Evolutionary conservation across 2,888 invertebrate genomes (phyloP).

Genomic region (Globia sparganii): DNA sequence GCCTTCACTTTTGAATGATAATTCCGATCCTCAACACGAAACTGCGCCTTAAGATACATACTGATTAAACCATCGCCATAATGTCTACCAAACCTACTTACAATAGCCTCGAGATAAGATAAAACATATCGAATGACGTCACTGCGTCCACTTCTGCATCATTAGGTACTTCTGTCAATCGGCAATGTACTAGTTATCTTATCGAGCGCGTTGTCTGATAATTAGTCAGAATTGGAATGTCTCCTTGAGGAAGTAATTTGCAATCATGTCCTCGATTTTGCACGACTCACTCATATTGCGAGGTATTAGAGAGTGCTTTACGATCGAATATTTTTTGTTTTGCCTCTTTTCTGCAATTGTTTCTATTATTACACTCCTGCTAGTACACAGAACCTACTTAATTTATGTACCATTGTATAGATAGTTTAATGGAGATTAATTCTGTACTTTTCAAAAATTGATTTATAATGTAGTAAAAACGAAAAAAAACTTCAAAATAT

Average conservation of each 20-base stretch:
- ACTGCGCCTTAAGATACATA: slow-evolving; percentile 34
- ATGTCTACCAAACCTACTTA: slow-evolving; percentile 55
- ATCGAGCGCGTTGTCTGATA: slow-evolving; percentile 66
- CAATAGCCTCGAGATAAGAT: slow-evolving; percentile 53
- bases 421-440: no score
- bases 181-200: slow-evolving; percentile 48
- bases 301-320: no score
- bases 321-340: no score
- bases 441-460: no score
- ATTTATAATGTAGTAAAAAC: no score
- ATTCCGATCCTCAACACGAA: neutral
- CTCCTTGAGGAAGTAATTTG: slow-evolving; percentile 50
- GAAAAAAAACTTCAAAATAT: no score
- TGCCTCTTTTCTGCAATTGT: no score
- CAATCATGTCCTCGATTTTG: slow-evolving; percentile 12
- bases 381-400: no score
- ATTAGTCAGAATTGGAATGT: slow-evolving; percentile 65
- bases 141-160: slow-evolving; percentile 46
- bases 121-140: slow-evolving; percentile 55
- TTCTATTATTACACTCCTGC: no score
- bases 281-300: no score
- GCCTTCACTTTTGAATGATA: neutral
- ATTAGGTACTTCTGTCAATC: slow-evolving; percentile 40
- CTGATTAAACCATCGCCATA: slow-evolving; percentile 58
- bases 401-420: no score